Evolutionary conservation across 2,888 invertebrate species (phyloP).

Genomic region (Dynastes tityus): DNA sequence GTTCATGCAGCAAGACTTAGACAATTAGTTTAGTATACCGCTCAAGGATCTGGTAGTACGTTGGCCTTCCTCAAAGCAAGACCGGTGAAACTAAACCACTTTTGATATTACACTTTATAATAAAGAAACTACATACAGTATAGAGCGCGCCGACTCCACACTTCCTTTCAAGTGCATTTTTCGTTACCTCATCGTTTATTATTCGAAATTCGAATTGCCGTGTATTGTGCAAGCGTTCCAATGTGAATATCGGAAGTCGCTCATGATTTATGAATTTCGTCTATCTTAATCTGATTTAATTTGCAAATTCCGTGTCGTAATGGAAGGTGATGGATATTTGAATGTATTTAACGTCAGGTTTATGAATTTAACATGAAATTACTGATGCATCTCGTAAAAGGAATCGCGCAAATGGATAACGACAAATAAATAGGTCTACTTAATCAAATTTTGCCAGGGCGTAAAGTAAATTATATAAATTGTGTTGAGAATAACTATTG

Average conservation of each 20-base stretch:
- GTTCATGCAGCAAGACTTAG: neutral
- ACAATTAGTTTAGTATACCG: constrained; percentile 24
- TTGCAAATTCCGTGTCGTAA: constrained; percentile 14
- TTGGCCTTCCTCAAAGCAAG: constrained; percentile 38
- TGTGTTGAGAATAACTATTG: too few species aligned
- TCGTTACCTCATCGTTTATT: constrained; percentile 30
- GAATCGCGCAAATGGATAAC: too few species aligned
- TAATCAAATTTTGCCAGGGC: too few species aligned
- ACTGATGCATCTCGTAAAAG: too few species aligned
- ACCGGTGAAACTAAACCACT: constrained; percentile 25
- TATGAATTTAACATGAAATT: too few species aligned
- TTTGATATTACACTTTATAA: constrained; percentile 36
- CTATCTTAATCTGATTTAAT: constrained; percentile 26
- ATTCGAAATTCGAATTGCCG: constrained; percentile 25
- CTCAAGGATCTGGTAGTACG: constrained; percentile 34
- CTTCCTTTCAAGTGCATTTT: constrained; percentile 35
- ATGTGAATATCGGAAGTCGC: constrained; percentile 32
- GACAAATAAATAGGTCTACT: too few species aligned
- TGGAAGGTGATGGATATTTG: neutral
- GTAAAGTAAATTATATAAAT: too few species aligned
- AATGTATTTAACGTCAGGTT: neutral
- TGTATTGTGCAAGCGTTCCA: constrained; percentile 5
- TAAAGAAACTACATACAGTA: neutral
- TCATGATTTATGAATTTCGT: constrained; percentile 31
- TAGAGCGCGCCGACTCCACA: neutral